Evolutionary conservation across 2,797 vertebrate genomes (phyloP), one percentile per base, ranked within the genome.

Genomic region (Myoxocephalus aenaeus): DNA sequence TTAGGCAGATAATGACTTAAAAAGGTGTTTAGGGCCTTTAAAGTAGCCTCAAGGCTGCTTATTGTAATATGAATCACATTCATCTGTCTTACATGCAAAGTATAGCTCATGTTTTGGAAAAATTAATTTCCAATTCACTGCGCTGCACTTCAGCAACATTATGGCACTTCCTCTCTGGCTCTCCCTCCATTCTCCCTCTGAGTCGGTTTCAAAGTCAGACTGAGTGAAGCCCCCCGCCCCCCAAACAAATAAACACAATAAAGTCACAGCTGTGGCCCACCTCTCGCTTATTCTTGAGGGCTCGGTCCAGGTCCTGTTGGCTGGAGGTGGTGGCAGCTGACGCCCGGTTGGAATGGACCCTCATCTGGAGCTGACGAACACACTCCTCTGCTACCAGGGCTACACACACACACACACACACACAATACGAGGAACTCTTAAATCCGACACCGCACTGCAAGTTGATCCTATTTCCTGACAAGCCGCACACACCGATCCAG

Each of bases 321-420:
- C 97, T 99, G 95, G 97, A 96, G 91, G 96, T 95, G 95, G 95
- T 93, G 91, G 96, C 95, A 92, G 96, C 91, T 84, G 97, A 94
- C 90, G 95, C 95, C 91, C 97, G 96, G 95, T 96, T 97, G 90
- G 96, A 95, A 84, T 97, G 97, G 90, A 97, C 92, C 95, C 97
- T 97, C 94, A 96, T 96, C 95, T 97, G 96, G 94, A 97, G 95
- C 94, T 97, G 95, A 93, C 96, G 96, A 0, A 97, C 96, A 84
- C 96, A 94, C 89, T 99, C 97, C 90, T 99, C 98, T 95, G 97
- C 97, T 94, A 97, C 97, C 94, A 98, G 96, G 92, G 96, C 98
- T 96, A 90, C 56, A 73, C 34, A 77, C 25, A 82, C 32, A 80
- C 25, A 82, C 32, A 80, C n/a, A 82, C 18, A 70, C 54, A 56